These are phyloP conservation scores for Drosophila auraria DNA, from an alignment of 1,140 invertebrate species.

Conservation along the genomic window DNA sequence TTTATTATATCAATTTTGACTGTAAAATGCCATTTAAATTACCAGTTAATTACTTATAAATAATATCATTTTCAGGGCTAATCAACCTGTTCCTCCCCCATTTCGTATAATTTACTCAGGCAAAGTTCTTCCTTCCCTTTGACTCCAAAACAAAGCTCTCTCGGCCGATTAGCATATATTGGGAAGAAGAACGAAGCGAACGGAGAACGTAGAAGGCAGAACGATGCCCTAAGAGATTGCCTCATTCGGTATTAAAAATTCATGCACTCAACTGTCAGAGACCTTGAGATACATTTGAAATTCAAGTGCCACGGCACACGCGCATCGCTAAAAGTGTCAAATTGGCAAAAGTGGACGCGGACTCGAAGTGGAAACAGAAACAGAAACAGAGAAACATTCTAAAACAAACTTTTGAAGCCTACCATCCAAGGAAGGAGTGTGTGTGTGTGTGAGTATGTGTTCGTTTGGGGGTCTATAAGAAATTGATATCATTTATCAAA, in stretches of 20 bases:
- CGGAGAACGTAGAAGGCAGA: no score
- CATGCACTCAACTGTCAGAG: constrained; percentile 74
- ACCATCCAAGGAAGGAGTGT: background rate
- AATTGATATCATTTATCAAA: constrained; percentile 83
- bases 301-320: constrained; percentile 71
- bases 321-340: constrained; percentile 76
- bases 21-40: background rate
- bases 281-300: constrained; percentile 72
- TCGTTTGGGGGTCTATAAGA: constrained; percentile 64
- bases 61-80: background rate
- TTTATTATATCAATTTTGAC: no score
- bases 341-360: constrained; percentile 69
- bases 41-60: background rate
- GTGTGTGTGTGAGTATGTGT: constrained; percentile 15
- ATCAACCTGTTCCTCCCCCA: background rate
- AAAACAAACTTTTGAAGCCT: constrained; percentile 75
- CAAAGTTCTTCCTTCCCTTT: constrained; percentile 31
- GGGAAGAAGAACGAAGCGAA: background rate
- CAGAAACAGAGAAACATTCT: constrained; percentile 41
- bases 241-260: constrained; percentile 75
- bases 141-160: constrained; percentile 18
- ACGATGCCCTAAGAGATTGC: constrained; percentile 54
- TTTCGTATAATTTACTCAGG: constrained; percentile 33
- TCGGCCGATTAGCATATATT: constrained; percentile 45
- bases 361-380: constrained; percentile 35